Evolutionary conservation across 2,113 vertebrate species (phyloP), one percentile per base, ranked within the genome.

Genomic region (Alectura lathami): DNA sequence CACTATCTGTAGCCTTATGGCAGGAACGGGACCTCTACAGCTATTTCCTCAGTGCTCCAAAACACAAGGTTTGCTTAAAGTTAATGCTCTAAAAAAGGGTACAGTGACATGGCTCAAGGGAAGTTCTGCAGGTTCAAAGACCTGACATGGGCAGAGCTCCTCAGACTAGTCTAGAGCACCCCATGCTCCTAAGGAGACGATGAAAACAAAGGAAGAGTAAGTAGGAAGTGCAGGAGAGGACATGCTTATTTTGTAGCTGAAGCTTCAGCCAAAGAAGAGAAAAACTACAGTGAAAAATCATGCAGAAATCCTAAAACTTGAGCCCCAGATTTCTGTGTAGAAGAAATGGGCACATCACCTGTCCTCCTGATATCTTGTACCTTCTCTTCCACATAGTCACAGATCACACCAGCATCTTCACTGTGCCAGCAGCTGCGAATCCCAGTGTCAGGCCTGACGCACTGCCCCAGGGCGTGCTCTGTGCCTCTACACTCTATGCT

Each of bases 401-500:
- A 99, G 92, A 96, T 97, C 62, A 98, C 98, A 21, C 98, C 98
- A 7, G 98, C 98, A 43, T 98, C 98, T 91, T 98, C 96, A 56
- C 97, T 96, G 80, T 98, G 98, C 85, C 97, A 97, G 97, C 99
- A 99, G 97, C 97, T 98, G 92, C 96, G 97, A 86, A 94, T 94
- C 24, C 97, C 97, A 29, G 98, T 96, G 27, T 98, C 97, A 16
- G 98, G 98, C 70, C 96, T 98, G 93, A 97, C 96, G 12, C 98
- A 99, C 47, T 99, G 97, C 51, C 97, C 98, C 89, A 98, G 59
- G 13, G 76, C 42, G 24, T 29, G 97, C 97, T 99, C 99, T 7
- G 96, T 98, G 62, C 99, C 99, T 3, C 97, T 98, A 97, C 99
- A 99, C 91, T 98, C 98, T 80, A 99, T n/a, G 15, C 98, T 98